Evolutionary conservation across 2,888 invertebrate genomes (phyloP).

Genomic region (Odontothrips loti): DNA sequence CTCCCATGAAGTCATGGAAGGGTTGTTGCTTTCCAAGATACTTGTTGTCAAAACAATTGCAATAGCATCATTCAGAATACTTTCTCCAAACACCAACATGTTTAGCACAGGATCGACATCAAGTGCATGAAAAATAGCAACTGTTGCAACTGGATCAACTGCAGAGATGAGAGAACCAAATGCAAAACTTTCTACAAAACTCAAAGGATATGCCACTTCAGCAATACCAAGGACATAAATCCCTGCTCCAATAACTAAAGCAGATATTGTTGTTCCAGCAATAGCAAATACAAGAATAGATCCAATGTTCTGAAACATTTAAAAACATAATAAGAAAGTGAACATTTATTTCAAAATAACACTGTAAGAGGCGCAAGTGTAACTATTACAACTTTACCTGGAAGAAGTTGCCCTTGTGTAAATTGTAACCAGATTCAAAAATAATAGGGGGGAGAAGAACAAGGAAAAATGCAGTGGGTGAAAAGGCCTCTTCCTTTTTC

Average conservation of each 20-base stretch:
- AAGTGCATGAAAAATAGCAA: slow-evolving; percentile 96
- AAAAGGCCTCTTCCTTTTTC: slow-evolving; percentile 96
- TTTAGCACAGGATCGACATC: slow-evolving; percentile 96
- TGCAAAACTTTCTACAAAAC: slow-evolving; percentile 96
- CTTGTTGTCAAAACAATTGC: slow-evolving; percentile 95
- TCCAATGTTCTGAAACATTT: slow-evolving; percentile 80
- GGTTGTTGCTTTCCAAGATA: slow-evolving; percentile 66
- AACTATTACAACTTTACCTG: slow-evolving; percentile 28
- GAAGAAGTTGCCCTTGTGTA: slow-evolving; percentile 94
- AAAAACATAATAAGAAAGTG: background rate
- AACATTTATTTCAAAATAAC: background rate
- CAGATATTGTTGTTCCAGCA: slow-evolving; percentile 94
- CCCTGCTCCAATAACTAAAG: slow-evolving; percentile 93
- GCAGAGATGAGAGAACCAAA: slow-evolving; percentile 98
- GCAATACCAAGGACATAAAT: slow-evolving; percentile 91
- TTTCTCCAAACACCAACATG: slow-evolving; percentile 96
- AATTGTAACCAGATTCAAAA: slow-evolving; percentile 97
- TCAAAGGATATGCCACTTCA: slow-evolving; percentile 83
- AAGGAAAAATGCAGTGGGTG: slow-evolving; percentile 96
- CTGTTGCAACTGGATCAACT: slow-evolving; percentile 97
- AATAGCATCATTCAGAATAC: slow-evolving; percentile 96
- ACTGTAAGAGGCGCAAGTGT: background rate
- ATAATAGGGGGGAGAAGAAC: slow-evolving; percentile 96
- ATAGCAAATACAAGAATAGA: slow-evolving; percentile 97
- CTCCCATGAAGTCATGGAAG: slow-evolving; percentile 68